Evolutionary conservation across 2,113 vertebrate genomes (phyloP).

Genomic region (Laterallus jamaicensis): DNA sequence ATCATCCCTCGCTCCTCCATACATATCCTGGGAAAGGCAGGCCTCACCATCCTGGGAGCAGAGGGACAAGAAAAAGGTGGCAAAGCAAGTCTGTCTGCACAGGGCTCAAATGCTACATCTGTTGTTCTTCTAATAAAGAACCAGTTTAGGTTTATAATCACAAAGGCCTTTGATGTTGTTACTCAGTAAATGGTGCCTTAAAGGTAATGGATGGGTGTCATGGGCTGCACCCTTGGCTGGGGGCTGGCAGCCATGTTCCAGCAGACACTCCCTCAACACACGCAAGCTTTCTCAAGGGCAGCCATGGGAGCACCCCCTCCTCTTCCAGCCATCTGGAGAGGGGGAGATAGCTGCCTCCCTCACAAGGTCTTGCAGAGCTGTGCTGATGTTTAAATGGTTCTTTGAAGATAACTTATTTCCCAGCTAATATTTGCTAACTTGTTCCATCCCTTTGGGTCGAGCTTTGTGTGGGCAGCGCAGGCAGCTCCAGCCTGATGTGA

Average conservation of each 20-base stretch:
- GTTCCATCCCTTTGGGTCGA: not conserved
- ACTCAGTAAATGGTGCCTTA: not conserved
- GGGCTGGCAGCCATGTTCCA: not conserved
- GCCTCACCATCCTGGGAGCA: not conserved
- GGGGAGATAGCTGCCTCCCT: not conserved
- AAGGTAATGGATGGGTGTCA: not conserved
- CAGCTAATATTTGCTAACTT: not conserved
- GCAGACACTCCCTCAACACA: rapidly evolving
- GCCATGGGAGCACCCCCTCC: not conserved
- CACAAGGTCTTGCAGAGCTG: not conserved
- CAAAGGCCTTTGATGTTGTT: slow-evolving; percentile 28
- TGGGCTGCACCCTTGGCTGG: not conserved
- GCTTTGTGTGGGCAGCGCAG: not conserved
- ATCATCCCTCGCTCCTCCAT: not conserved
- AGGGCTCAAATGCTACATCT: not conserved
- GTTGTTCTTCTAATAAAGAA: not conserved
- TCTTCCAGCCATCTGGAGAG: not conserved
- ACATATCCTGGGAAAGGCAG: not conserved
- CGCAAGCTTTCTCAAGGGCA: not conserved
- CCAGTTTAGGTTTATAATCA: not conserved
- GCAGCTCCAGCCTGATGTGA: not conserved
- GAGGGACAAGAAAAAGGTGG: not conserved
- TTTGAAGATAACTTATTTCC: slow-evolving; percentile 2
- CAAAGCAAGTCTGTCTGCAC: not conserved
- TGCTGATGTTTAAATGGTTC: not conserved